Conservation (phyloP, 2,113 vertebrate species). For the Pseudois nayaur region DNA sequence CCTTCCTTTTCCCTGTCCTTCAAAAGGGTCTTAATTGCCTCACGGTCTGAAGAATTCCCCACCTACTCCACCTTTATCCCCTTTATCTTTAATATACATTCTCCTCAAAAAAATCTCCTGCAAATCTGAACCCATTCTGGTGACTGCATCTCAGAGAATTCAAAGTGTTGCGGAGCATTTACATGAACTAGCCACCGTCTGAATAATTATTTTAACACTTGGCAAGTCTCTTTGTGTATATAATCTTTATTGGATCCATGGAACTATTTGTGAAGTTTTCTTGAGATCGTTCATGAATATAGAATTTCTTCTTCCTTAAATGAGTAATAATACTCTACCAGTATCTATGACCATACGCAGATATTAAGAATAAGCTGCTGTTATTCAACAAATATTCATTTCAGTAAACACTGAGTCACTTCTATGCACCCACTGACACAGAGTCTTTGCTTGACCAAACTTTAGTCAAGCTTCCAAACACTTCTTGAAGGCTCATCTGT, state of each 20-base stretch:
- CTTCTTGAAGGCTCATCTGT: not conserved
- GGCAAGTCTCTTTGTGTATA: not conserved
- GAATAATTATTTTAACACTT: not conserved
- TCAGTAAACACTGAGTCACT: not conserved
- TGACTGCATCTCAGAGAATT: not conserved
- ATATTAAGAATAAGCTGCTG: not conserved
- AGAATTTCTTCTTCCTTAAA: not conserved
- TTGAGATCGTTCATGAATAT: not conserved
- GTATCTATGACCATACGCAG: not conserved
- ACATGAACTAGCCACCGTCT: not conserved
- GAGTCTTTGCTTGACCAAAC: not conserved
- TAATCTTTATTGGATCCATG: not conserved
- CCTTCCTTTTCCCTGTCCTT: not conserved
- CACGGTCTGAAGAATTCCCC: not conserved
- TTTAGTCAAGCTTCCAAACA: not conserved
- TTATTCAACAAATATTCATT: not conserved
- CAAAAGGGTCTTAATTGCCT: not conserved
- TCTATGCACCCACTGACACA: not conserved
- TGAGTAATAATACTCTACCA: not conserved
- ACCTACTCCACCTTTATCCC: not conserved
- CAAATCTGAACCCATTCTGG: not conserved
- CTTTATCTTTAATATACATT: not conserved
- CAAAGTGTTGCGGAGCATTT: not conserved
- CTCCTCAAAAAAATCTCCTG: not conserved
- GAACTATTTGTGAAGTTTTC: not conserved